A percentile compares a stretch with the other conserved stretches of the same genome.
phyloP scores from a whole-genome alignment of 2,113 vertebrate species.

The Bambusicola thoracicus region DNA sequence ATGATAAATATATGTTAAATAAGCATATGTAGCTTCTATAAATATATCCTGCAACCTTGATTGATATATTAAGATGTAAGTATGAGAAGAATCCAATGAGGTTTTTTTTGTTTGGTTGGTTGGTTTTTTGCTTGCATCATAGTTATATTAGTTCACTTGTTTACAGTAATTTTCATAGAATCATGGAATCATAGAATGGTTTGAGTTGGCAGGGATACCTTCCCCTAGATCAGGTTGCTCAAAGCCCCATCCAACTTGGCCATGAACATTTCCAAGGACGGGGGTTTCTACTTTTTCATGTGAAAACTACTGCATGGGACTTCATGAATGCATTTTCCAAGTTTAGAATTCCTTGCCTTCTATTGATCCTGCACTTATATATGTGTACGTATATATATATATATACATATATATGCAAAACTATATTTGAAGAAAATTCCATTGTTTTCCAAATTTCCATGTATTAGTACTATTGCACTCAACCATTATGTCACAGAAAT shows the following conservation, averaged over 20 bases:
- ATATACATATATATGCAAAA: neutral
- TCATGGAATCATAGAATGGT: neutral
- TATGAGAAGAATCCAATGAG: neutral
- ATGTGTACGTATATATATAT: neutral
- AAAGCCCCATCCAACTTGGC: neutral
- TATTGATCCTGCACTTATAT: neutral
- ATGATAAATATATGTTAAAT: neutral
- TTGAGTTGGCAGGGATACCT: neutral
- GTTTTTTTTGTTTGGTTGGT: no score
- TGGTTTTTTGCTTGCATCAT: neutral
- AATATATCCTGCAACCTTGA: neutral
- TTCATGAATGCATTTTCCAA: neutral
- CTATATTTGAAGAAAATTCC: neutral
- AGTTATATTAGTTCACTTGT: neutral
- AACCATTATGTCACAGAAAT: neutral
- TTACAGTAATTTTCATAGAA: neutral
- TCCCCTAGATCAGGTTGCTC: neutral
- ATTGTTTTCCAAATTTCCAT: neutral
- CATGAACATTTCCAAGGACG: neutral
- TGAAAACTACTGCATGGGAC: neutral
- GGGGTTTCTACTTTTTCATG: neutral
- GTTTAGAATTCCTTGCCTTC: neutral
- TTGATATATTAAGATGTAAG: neutral
- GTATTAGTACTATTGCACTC: neutral
- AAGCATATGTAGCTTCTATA: neutral